Conservation (phyloP, 2,888 invertebrate genomes). For the Amphipoea lucens region DNA sequence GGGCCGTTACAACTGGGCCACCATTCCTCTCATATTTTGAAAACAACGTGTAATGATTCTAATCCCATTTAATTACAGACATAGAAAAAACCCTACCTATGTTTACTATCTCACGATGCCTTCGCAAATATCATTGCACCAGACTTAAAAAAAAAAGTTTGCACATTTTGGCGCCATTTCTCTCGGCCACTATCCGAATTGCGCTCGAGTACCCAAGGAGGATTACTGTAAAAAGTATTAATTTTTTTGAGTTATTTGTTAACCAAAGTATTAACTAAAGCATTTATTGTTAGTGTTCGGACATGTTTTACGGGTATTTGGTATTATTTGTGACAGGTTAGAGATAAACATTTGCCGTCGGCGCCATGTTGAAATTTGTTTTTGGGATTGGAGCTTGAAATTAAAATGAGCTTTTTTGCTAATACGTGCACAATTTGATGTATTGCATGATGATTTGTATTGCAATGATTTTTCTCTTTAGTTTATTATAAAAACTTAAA, state of each 20-base stretch:
- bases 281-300: slow-evolving; percentile 48
- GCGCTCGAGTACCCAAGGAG: slow-evolving; percentile 65
- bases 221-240: slow-evolving; percentile 67
- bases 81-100: neutral
- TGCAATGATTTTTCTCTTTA: neutral
- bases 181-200: slow-evolving; percentile 48
- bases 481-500: too few species aligned
- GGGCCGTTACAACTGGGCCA: neutral
- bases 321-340: slow-evolving; percentile 66
- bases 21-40: neutral
- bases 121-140: slow-evolving; percentile 21
- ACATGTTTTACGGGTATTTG: slow-evolving; percentile 58
- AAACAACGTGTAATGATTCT: neutral
- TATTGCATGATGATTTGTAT: too few species aligned
- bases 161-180: slow-evolving; percentile 62
- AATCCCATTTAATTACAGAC: neutral
- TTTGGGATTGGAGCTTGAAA: slow-evolving; percentile 5
- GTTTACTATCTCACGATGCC: slow-evolving; percentile 16
- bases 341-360: slow-evolving; percentile 72
- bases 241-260: slow-evolving; percentile 60
- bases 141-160: slow-evolving; percentile 57
- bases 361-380: slow-evolving; percentile 57
- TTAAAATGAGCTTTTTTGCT: neutral
- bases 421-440: neutral
- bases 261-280: slow-evolving; percentile 53